These are phyloP conservation scores for Neelides folsomi DNA, from an alignment of 2,888 invertebrate species.

Conservation along the genomic window DNA sequence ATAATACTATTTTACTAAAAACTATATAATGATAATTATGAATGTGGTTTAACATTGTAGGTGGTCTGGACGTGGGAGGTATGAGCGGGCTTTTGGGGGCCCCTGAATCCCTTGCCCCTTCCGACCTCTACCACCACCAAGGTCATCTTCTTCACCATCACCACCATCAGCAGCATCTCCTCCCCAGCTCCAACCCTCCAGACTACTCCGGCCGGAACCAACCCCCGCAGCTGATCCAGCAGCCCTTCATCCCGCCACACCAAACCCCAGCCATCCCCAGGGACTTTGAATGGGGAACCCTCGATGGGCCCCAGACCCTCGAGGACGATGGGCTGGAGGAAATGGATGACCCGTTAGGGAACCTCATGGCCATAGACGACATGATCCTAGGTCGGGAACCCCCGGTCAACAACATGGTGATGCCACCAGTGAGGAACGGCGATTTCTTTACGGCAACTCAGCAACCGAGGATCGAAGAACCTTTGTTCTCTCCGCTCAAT, in stretches of 20 bases:
- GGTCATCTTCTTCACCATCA: constrained; percentile 1
- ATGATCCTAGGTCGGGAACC: no score
- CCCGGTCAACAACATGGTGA: no score
- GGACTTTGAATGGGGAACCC: not conserved
- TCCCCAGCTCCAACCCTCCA: constrained; percentile 1
- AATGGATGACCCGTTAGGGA: no score
- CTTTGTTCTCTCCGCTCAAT: no score
- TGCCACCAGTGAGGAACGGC: no score
- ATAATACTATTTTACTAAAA: no score
- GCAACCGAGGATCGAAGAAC: no score
- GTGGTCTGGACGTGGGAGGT: not conserved
- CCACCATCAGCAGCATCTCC: not conserved
- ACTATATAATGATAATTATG: no score
- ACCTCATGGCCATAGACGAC: no score
- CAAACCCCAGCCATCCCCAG: not conserved
- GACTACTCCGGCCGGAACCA: constrained; percentile 5
- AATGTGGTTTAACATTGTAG: not conserved
- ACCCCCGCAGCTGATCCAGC: constrained; percentile 3
- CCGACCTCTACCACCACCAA: not conserved
- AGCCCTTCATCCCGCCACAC: constrained; percentile 18
- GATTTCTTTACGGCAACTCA: no score
- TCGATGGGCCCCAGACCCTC: no score
- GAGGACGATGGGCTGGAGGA: no score
- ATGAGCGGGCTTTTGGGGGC: not conserved
- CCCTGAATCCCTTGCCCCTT: not conserved